Conservation (phyloP, 2,797 vertebrate genomes). For the Channa striata region DNA sequence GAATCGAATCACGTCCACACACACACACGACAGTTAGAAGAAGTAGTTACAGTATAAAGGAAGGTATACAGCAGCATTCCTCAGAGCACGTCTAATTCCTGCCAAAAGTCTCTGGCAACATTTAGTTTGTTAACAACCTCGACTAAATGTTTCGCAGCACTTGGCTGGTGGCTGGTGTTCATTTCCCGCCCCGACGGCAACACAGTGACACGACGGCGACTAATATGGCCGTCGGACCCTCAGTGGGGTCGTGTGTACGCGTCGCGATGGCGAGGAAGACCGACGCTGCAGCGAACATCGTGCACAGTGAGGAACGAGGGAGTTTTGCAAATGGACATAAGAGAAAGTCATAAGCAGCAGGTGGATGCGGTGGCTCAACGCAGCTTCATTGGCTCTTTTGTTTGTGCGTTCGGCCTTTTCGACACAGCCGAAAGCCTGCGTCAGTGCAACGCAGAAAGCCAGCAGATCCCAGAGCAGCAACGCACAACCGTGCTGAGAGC, state of each 20-base stretch:
- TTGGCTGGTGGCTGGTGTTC: constrained; percentile 34
- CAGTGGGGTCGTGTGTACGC: constrained; percentile 26
- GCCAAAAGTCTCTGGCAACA: constrained; percentile 26
- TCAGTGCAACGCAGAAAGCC: constrained; percentile 62
- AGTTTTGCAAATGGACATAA: constrained; percentile 2
- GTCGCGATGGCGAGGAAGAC: constrained; percentile 15
- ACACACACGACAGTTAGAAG: constrained; percentile 16
- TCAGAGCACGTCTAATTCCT: constrained; percentile 20
- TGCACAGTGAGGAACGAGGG: neutral
- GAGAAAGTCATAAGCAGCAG: constrained; percentile 18
- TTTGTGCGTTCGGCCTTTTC: constrained; percentile 15
- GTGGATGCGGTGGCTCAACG: constrained; percentile 46
- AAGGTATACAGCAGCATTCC: constrained; percentile 17
- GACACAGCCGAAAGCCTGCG: constrained; percentile 53
- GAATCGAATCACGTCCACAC: constrained; percentile 39
- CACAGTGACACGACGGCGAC: constrained; percentile 25
- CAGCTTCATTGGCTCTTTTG: constrained; percentile 34
- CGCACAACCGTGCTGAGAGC: constrained; percentile 34
- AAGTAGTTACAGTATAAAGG: constrained; percentile 18
- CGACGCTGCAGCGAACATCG: constrained; percentile 14
- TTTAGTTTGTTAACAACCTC: constrained; percentile 17
- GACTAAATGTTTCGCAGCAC: constrained; percentile 27
- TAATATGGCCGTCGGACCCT: constrained; percentile 32
- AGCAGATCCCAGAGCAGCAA: constrained; percentile 59
- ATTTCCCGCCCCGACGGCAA: constrained; percentile 13